These are phyloP conservation scores for Tyrophagus putrescentiae DNA, from an alignment of 1,140 invertebrate species.

Conservation along the genomic window DNA sequence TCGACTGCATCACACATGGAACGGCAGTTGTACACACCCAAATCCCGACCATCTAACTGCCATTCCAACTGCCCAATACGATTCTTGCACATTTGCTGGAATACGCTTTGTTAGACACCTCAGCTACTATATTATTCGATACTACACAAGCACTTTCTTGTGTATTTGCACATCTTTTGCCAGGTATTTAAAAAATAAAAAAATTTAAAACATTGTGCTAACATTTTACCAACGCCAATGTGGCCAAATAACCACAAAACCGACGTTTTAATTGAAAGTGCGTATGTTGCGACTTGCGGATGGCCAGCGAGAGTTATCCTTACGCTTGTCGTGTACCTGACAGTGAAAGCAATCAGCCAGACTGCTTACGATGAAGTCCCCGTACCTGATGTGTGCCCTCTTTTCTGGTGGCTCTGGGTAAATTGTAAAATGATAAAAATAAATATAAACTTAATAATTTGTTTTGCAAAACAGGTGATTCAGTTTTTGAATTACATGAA, in stretches of 20 bases:
- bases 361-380: constrained; percentile 2
- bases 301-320: constrained; percentile 24
- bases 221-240: neutral
- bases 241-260: neutral
- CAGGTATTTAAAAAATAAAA: too few species aligned
- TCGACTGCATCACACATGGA: neutral
- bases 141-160: constrained; percentile 25
- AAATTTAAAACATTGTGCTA: too few species aligned
- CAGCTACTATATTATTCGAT: constrained; percentile 26
- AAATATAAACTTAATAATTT: too few species aligned
- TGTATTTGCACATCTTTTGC: constrained; percentile 25
- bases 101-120: constrained; percentile 22
- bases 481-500: too few species aligned
- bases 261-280: neutral
- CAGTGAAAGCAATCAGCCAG: neutral
- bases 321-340: neutral
- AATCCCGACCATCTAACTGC: too few species aligned
- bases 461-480: too few species aligned
- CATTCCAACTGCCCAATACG: too few species aligned
- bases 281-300: constrained; percentile 25
- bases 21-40: too few species aligned
- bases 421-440: too few species aligned
- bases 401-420: too few species aligned
- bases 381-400: constrained; percentile 9
- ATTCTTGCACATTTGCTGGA: constrained; percentile 22